Base-by-base conservation (phyloP, 2,113 vertebrate genomes). In the Tricholaema leucomelas region DNA sequence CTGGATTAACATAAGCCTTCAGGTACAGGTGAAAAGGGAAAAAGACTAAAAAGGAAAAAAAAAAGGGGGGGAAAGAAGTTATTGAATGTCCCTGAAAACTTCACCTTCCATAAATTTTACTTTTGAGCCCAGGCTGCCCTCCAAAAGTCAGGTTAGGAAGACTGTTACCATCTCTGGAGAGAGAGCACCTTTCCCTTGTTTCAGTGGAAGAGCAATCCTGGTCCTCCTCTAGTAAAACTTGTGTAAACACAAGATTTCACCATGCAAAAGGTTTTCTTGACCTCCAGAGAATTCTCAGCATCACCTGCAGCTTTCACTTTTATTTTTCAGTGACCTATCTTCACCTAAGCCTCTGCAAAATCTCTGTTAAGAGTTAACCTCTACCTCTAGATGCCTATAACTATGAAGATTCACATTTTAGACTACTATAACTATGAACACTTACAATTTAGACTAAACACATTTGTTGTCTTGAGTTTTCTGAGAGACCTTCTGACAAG, bases 1-100 rank as follows among this genome's bases (percentile, higher is more conserved):
- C 52, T 87, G 65, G 71, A 92, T 95, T 95, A 94, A 64, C 79
- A 67, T 83, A 91, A 78, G 31, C 55, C 86, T 93, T 42, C 69
- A 85, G 33, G 71, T 77, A 73, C 17, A 77, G 31, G 15, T 20
- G 21, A 13, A 21, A 30, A 10, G 46, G 18, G 5, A 42, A 69
- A 59, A 81, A 90, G 27, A 64, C n/a, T n/a, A 14, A 36, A 15
- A 50, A 55, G 70, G 10, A 20, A 7, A 48, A 23, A 12, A 23
- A 48, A 48, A 27, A 6, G 6, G 38, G 69, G 56, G 79, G 88
- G 33, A 64, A 17, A 42, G 15, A 50, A 59, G 66, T 65, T 30
- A 69, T 66, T 91, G 55, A 91, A 73, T n/a, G 31, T 95, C 48
- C 50, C 30, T 84, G 55, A 96, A 92, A 82, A 44, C 31, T 12